Conservation (phyloP, 2,797 vertebrate species). For the Enteromius thamalakanensis region DNA sequence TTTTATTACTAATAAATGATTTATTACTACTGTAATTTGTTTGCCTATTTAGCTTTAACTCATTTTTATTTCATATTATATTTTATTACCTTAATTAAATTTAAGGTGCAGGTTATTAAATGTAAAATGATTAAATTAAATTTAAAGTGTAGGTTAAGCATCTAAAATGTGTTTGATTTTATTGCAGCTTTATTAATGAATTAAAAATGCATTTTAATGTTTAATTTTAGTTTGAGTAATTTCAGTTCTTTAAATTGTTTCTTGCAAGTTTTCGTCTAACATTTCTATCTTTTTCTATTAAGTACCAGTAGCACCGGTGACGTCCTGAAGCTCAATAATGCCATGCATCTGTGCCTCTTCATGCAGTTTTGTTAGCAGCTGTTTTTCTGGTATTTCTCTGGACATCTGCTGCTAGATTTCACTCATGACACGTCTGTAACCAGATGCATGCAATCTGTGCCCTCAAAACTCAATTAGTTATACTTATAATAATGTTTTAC, state of each 20-base stretch:
- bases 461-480: neutral
- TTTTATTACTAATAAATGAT: neutral
- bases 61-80: too few species aligned
- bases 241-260: neutral
- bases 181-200: neutral
- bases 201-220: too few species aligned
- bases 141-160: too few species aligned
- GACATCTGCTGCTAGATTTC: constrained; percentile 18
- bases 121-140: too few species aligned
- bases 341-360: neutral
- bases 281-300: neutral
- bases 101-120: too few species aligned
- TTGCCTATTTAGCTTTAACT: too few species aligned
- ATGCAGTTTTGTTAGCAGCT: neutral
- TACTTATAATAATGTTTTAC: neutral
- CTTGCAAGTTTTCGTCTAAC: neutral
- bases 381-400: constrained; percentile 22
- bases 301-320: neutral
- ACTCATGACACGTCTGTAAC: neutral
- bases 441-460: neutral
- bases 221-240: neutral
- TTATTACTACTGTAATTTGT: too few species aligned
- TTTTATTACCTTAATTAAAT: too few species aligned
- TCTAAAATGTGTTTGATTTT: neutral
- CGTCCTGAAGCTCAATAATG: neutral